Evolutionary conservation across 2,113 vertebrate genomes (phyloP), one percentile per base, ranked within the genome.

Genomic region (Boulengeromyrus knoepffleri): DNA sequence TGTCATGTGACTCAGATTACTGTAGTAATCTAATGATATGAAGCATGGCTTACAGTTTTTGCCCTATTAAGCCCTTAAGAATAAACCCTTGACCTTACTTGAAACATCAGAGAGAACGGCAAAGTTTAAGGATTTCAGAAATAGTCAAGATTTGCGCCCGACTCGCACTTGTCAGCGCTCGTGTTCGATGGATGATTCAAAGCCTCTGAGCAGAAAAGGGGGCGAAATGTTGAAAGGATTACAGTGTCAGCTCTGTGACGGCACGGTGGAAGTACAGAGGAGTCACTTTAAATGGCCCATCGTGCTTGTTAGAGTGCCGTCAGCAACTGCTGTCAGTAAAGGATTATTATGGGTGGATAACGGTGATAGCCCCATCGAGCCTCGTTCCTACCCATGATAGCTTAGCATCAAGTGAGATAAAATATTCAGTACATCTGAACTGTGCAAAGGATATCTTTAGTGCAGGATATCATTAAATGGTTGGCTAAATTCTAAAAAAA

Each of bases 221-320:
- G 93, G 91, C 58, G 1, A 13, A 70, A 62, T 91, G 91, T 90
- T 93, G 93, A 93, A 91, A 90, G 93, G 94, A 95, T 95, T 94
- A 95, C 83, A 90, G 92, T 91, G 92, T 91, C 90, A 92, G 93
- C 94, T 94, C 93, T 93, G 93, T 94, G 93, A 93, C 93, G 92
- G 92, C 91, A 93, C 91, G 93, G 94, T 92, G 92, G 92, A 93
- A 93, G 93, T 92, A 92, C 93, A 93, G 92, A 93, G 92, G 90
- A 89, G 92, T 92, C 92, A 92, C 91, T 93, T 93, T 93, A 92
- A 94, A 95, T 91, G 92, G 93, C 90, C 93, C 90, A 85, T 88
- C 88, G 88, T 10, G 91, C 92, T 92, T 92, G 92, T 94, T 94
- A 93, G 91, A 93, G 90, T 70, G 92, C 92, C 91, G 92, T 92